Conservation (phyloP, 2,888 invertebrate species). For the Diploptera punctata region DNA sequence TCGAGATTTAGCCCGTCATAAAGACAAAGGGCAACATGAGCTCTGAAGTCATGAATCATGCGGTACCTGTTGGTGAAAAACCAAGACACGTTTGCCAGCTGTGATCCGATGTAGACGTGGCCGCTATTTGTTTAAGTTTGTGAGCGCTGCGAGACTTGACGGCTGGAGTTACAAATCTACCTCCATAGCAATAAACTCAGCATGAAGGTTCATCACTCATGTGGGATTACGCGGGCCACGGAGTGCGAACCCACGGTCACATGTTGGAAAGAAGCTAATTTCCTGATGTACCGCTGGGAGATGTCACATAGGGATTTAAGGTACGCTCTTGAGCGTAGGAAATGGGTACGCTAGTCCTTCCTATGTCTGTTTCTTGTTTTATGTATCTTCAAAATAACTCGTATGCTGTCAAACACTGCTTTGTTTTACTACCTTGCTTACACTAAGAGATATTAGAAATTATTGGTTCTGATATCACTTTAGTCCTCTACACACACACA, state of each 20-base stretch:
- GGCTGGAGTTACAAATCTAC: conserved; percentile 31
- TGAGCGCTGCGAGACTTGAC: not conserved
- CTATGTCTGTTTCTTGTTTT: not conserved
- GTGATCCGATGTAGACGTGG: not conserved
- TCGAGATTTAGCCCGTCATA: too few species aligned
- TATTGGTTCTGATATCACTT: not conserved
- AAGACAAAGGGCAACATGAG: too few species aligned
- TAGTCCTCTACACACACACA: not conserved
- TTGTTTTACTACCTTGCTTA: not conserved
- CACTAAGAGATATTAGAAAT: not conserved
- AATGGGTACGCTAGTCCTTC: not conserved
- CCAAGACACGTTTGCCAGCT: too few species aligned
- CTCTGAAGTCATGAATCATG: too few species aligned
- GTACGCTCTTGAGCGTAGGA: conserved; percentile 9
- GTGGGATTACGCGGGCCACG: conserved; percentile 28
- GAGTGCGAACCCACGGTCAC: conserved; percentile 27
- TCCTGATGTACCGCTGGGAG: conserved; percentile 23
- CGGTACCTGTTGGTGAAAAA: too few species aligned
- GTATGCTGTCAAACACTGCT: not conserved
- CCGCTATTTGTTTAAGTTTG: conserved; percentile 5
- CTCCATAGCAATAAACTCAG: conserved; percentile 13
- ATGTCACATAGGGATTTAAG: not conserved
- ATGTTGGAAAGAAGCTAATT: conserved; percentile 15
- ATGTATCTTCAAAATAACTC: too few species aligned
- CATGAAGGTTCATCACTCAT: conserved; percentile 23